Base-by-base conservation (phyloP, 1,140 invertebrate genomes). In the Ceratina calcarata region DNA sequence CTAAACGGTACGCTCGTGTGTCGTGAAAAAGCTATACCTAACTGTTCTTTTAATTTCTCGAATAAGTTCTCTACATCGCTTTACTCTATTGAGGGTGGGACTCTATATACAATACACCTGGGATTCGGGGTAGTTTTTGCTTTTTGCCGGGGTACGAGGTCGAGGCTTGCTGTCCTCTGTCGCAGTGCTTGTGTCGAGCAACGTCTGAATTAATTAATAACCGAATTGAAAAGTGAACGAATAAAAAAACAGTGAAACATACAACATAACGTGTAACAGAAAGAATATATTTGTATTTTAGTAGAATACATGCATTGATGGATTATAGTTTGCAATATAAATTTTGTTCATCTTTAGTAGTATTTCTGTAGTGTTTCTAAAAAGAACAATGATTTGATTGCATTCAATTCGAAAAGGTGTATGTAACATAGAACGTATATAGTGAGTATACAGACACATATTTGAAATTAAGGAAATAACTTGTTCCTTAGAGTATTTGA, bases 121-220 rank as follows among this genome's bases (percentile, higher is more conserved):
- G 69, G 57, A 69, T 62, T 73, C 45, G 22, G 70, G 60, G 57
- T 81, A 49, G 22, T 24, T 71, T 65, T 80, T 60, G 15, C 49
- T 75, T 81, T 81, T 74, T 74, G 32, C 57, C 65, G 79, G 79
- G 82, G 66, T 69, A 74, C 73, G 82, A 85, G 83, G 72, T 83
- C 78, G 37, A 62, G 65, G 51, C 58, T 55, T 57, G 16, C 55
- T 78, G 78, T 81, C 67, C 82, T 78, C 70, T 75, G 74, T 81
- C 82, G 78, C 65, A 8, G 1, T 79, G 6, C 53, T 76, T 65
- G 45, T 16, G n/a, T n/a, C 45, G 57, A 6, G 49, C 37, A 6
- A 60, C 49, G 24, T 57, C 32, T 15, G 69, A 58, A 73, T 79
- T n/a, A 27, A 65, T 73, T 32, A 49, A 22, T 61, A 15, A 15